Evolutionary conservation across 2,888 invertebrate species (phyloP), one percentile per base, ranked within the genome.

Genomic region (Agrypnus murinus): DNA sequence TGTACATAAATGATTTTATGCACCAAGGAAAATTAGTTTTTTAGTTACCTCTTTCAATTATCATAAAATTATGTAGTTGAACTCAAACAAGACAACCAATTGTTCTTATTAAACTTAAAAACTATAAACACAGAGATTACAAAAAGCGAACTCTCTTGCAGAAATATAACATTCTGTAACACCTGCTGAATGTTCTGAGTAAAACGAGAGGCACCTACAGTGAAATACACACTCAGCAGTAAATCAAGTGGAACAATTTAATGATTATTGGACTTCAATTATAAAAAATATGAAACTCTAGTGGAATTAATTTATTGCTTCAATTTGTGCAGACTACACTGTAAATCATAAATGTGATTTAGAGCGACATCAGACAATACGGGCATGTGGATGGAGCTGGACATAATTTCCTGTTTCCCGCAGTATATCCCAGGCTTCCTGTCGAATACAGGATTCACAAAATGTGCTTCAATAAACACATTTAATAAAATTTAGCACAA

Each of bases 211-310:
- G 43, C 38, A 43, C 57, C 62, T 70, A 57, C 36, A 12, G 57
- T n/a, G 46, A 70, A 65, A 70, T 66, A 55, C 55, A 71, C 65
- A 73, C 59, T 57, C 73, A 57, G 74, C 76, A 58, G 68, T 76
- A 74, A 77, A 78, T 78, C 78, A 78, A 55, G 38, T 62, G 77
- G 68, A 77, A 78, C 77, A 77, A 77, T 88, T 87, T 57, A 73
- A 80, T 84, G 77, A 79, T 78, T 77, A 78, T 79, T 77, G 77
- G 73, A 74, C 73, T 76, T 75, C 75, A 74, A 74, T 76, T 74
- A 69, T 69, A 73, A 76, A 77, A 78, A 77, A 76, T 75, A 77
- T 78, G 77, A 78, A 78, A 77, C 74, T 76, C 77, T 77, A 77
- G 74, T 74, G 69, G 77, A 77, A 77, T 77, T 79, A 80, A 81